Evolutionary conservation across 2,888 invertebrate species (phyloP).

Genomic region (Epiblema foenella): DNA sequence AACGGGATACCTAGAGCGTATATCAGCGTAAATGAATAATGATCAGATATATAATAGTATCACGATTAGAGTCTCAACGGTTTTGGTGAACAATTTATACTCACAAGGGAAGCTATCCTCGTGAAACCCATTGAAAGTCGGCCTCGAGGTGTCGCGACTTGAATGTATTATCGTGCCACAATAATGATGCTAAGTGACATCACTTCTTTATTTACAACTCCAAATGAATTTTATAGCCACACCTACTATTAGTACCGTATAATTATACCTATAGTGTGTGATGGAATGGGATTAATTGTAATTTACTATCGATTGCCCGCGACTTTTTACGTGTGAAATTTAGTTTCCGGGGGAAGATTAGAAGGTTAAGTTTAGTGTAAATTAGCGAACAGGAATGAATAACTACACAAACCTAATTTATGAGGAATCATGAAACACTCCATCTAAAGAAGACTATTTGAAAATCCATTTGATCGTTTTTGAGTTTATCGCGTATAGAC

Average conservation of each 20-base stretch:
- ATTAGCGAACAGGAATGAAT: too few relatives aligned
- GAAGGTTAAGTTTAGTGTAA: too few relatives aligned
- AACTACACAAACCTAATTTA: too few relatives aligned
- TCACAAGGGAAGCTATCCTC: slow-evolving; percentile 42
- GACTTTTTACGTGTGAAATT: too few relatives aligned
- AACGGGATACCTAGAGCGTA: not conserved
- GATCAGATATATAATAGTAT: not conserved
- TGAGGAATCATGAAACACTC: too few relatives aligned
- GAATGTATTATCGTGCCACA: slow-evolving; percentile 49
- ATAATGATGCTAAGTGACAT: slow-evolving; percentile 60
- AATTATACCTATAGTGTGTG: too few relatives aligned
- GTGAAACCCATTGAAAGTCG: slow-evolving; percentile 48
- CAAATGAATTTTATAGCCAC: not conserved
- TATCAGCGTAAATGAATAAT: not conserved
- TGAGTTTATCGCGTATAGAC: too few relatives aligned
- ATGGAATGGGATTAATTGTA: too few relatives aligned
- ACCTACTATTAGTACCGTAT: not conserved
- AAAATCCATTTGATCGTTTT: too few relatives aligned
- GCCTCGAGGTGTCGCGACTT: slow-evolving; percentile 59
- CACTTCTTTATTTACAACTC: slow-evolving; percentile 48
- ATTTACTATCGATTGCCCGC: too few relatives aligned
- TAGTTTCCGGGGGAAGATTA: too few relatives aligned
- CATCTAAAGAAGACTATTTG: too few relatives aligned
- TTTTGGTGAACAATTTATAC: slow-evolving; percentile 24
- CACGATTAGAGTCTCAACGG: not conserved